A percentile compares a stretch with the other conserved stretches of the same genome.
Conservation (phyloP, 2,113 vertebrate species). For the Cacatua alba region DNA sequence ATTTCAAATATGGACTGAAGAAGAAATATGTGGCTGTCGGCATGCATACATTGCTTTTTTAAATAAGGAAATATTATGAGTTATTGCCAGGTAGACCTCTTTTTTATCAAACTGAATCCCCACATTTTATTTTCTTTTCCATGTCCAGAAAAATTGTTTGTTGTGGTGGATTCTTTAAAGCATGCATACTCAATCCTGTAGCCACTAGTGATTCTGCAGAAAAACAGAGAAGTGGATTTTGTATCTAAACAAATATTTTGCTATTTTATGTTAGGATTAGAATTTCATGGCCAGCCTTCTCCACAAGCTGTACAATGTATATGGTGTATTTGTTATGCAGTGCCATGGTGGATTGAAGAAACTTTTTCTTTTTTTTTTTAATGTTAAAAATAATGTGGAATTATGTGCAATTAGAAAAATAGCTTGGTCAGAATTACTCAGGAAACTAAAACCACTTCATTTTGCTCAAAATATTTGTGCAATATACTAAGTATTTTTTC, state of each 20-base stretch:
- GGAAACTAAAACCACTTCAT: neutral
- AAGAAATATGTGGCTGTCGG: neutral
- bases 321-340: neutral
- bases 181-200: neutral
- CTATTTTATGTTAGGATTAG: neutral
- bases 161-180: neutral
- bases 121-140: neutral
- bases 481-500: neutral
- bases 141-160: neutral
- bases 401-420: neutral
- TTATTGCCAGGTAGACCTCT: neutral
- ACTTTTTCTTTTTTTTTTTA: neutral
- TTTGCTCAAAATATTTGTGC: neutral
- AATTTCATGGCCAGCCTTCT: neutral
- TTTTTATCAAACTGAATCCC: neutral
- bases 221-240: neutral
- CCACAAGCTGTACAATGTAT: neutral
- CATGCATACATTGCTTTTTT: neutral
- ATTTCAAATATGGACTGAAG: neutral
- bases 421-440: neutral
- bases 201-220: neutral
- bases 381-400: neutral
- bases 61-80: neutral
- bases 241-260: neutral
- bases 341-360: neutral